Conservation (phyloP, 1,140 invertebrate species). For the Thrips palmi region DNA sequence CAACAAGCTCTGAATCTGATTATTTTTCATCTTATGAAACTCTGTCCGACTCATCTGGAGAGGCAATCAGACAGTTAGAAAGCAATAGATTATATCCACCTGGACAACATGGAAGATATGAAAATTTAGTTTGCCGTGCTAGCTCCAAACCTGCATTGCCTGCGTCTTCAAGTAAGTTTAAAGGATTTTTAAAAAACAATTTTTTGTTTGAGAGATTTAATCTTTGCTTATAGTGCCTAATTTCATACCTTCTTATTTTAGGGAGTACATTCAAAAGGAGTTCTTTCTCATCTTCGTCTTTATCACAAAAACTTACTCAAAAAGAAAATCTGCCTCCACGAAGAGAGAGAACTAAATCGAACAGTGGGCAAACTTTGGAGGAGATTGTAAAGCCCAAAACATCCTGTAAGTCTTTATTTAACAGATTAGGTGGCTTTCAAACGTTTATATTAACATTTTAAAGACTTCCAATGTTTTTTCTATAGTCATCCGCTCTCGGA, state of each 20-base stretch:
- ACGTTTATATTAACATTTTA: not conserved
- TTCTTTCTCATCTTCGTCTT: not conserved
- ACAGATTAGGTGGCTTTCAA: not conserved
- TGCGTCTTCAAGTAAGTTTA: not conserved
- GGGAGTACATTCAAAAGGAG: not conserved
- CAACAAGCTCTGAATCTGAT: not conserved
- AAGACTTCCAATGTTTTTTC: slow-evolving; percentile 4
- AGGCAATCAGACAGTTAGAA: not conserved
- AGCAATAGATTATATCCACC: not conserved
- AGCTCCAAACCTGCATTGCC: no score
- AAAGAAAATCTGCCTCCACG: slow-evolving; percentile 6
- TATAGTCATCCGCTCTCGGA: slow-evolving; percentile 30
- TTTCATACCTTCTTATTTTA: not conserved
- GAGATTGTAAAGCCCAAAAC: no score
- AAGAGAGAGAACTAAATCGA: no score
- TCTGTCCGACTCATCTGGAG: not conserved
- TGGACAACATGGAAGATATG: not conserved
- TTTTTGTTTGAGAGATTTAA: not conserved
- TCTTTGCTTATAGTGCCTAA: slow-evolving; percentile 4
- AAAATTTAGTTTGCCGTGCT: no score
- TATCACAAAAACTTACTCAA: slow-evolving; percentile 2
- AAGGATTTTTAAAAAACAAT: not conserved
- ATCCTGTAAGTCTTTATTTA: slow-evolving; percentile 6
- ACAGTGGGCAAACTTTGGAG: no score
- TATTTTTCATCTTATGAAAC: not conserved